Conservation (phyloP, 2,113 vertebrate species). For the Bufo bufo region DNA sequence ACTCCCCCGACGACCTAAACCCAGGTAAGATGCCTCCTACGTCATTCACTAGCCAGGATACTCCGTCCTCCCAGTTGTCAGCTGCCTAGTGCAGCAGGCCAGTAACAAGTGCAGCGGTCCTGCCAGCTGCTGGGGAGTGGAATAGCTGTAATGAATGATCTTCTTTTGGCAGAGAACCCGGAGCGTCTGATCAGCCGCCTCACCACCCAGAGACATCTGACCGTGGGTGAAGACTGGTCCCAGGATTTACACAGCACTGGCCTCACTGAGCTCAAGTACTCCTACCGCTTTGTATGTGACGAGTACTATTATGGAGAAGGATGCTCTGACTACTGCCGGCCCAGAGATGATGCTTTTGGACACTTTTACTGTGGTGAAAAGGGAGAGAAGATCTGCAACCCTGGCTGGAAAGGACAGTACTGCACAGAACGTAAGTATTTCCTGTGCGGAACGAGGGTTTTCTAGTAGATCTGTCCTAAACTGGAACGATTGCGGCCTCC, state of each 20-base stretch:
- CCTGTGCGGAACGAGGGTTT: neutral
- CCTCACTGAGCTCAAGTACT: constrained; percentile 92
- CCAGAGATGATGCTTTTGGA: constrained; percentile 92
- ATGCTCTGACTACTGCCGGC: constrained; percentile 95
- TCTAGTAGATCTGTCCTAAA: too few species aligned
- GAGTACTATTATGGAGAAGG: constrained; percentile 98
- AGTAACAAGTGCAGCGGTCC: neutral
- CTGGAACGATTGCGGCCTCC: too few species aligned
- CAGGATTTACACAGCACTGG: constrained; percentile 89
- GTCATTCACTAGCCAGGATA: too few species aligned
- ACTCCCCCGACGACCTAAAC: constrained; percentile 90
- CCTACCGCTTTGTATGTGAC: constrained; percentile 94
- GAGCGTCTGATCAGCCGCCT: constrained; percentile 93
- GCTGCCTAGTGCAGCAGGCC: neutral
- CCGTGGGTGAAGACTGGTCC: constrained; percentile 94
- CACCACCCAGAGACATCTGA: constrained; percentile 92
- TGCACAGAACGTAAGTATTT: constrained; percentile 91
- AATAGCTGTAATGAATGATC: neutral
- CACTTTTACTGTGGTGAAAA: constrained; percentile 96
- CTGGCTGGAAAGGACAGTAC: constrained; percentile 96
- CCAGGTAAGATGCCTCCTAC: constrained; percentile 79
- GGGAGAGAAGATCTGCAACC: constrained; percentile 94
- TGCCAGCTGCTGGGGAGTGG: neutral
- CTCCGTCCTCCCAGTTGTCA: too few species aligned
- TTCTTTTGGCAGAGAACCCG: constrained; percentile 80